Evolutionary conservation across 2,113 vertebrate species (phyloP).

Genomic region (Sialia sialis): DNA sequence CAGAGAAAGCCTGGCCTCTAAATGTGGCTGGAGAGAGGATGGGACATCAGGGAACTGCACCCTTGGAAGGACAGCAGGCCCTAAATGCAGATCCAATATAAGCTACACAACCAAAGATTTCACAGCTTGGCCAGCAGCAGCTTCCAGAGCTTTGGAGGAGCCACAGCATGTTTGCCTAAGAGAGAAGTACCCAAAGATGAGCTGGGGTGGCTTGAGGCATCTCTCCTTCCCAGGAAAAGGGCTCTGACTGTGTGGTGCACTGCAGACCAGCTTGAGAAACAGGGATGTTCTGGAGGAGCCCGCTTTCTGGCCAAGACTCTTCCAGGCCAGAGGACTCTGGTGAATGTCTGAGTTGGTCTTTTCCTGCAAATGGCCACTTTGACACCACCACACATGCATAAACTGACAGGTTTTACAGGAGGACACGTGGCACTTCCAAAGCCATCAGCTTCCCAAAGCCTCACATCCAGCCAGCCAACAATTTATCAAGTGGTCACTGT

Average conservation of each 20-base stretch:
- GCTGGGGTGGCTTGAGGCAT: neutral
- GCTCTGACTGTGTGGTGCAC: neutral
- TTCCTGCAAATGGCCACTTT: neutral
- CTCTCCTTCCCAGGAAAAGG: neutral
- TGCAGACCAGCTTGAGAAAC: neutral
- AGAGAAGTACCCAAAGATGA: neutral
- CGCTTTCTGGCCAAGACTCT: neutral
- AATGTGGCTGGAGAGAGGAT: neutral
- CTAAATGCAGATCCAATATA: neutral
- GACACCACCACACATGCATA: neutral
- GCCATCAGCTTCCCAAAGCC: neutral
- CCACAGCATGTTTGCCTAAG: neutral
- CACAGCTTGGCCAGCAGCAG: neutral
- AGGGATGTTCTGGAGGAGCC: neutral
- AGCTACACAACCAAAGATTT: neutral
- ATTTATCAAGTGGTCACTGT: neutral
- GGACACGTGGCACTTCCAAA: neutral
- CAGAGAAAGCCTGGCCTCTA: neutral
- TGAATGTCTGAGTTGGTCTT: neutral
- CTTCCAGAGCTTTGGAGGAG: neutral
- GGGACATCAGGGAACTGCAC: neutral
- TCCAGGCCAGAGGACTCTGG: neutral
- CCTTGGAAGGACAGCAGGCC: neutral
- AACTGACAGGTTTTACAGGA: neutral
- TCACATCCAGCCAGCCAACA: neutral